Evolutionary conservation across 2,113 vertebrate species (phyloP).

Genomic region (Hirundichthys speculiger): DNA sequence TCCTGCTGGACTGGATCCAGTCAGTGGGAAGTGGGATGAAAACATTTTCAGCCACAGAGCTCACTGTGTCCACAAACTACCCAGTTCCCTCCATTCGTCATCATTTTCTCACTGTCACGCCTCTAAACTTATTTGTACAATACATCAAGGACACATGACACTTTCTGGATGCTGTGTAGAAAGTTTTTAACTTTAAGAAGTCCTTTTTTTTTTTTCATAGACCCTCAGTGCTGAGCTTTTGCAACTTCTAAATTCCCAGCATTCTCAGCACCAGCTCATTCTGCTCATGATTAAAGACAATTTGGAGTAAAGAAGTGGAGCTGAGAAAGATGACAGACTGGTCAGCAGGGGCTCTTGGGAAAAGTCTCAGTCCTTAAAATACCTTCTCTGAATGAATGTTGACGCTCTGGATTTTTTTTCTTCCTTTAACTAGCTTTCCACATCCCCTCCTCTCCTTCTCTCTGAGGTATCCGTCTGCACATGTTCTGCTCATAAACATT

Average conservation of each 20-base stretch:
- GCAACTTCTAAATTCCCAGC: too few relatives aligned
- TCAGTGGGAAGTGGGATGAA: slow-evolving; percentile 34
- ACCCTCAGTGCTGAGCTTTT: neutral
- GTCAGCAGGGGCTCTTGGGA: neutral
- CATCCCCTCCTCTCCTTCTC: slow-evolving; percentile 28
- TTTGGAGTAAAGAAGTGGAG: too few relatives aligned
- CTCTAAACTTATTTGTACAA: neutral
- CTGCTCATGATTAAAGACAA: too few relatives aligned
- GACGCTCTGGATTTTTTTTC: neutral
- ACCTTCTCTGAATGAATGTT: slow-evolving; percentile 40
- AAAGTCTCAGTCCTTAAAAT: slow-evolving; percentile 45
- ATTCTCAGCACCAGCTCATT: too few relatives aligned
- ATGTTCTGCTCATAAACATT: slow-evolving; percentile 76
- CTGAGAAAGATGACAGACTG: neutral
- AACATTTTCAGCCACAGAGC: slow-evolving; percentile 25
- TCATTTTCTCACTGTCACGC: slow-evolving; percentile 27
- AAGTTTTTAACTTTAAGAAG: neutral
- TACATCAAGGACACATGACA: slow-evolving; percentile 23
- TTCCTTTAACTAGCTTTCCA: slow-evolving; percentile 20
- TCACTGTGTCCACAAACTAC: slow-evolving; percentile 38
- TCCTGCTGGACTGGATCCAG: neutral
- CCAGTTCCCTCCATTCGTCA: slow-evolving; percentile 17
- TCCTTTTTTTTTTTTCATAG: too few relatives aligned
- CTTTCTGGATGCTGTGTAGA: neutral
- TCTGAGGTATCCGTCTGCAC: slow-evolving; percentile 65